Conservation (phyloP, 2,888 invertebrate species). For the Drosophila kambysellisi region DNA sequence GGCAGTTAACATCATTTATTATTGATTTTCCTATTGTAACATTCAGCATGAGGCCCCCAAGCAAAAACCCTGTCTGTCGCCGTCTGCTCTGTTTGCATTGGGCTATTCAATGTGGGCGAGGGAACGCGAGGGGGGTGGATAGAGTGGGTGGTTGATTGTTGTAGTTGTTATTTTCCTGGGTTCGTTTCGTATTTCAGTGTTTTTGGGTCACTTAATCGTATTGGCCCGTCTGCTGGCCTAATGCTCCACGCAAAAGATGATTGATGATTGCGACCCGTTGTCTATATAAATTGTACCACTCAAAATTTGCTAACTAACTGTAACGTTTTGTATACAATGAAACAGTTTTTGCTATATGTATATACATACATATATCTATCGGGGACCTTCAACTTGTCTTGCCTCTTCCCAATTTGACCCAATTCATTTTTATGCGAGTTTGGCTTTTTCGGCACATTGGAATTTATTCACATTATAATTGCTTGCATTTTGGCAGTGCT, state of each 20-base stretch:
- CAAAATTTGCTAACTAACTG: conserved; percentile 30
- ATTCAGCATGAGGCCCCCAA: conserved; percentile 2
- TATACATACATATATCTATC: neutral
- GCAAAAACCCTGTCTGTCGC: conserved; percentile 12
- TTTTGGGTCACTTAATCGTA: conserved; percentile 68
- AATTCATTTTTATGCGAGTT: conserved; percentile 46
- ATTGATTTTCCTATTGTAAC: conserved; percentile 67
- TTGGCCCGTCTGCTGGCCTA: conserved; percentile 28
- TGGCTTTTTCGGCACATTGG: conserved; percentile 26
- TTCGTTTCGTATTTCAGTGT: conserved; percentile 24
- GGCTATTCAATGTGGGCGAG: neutral
- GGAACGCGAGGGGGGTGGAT: neutral
- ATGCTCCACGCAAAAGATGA: conserved; percentile 61
- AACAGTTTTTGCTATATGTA: conserved; percentile 4
- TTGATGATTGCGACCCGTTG: conserved; percentile 60
- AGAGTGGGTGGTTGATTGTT: neutral
- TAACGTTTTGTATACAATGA: conserved; percentile 31
- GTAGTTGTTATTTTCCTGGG: conserved; percentile 26
- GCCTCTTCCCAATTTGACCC: conserved; percentile 49
- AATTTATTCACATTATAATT: conserved; percentile 42
- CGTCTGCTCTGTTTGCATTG: conserved; percentile 1
- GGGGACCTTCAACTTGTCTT: conserved; percentile 59
- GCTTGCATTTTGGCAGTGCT: conserved; percentile 37
- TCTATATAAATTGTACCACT: conserved; percentile 36
- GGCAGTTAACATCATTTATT: conserved; percentile 78